Conservation (phyloP, 2,797 vertebrate species). For the Calcarius lapponicus region DNA sequence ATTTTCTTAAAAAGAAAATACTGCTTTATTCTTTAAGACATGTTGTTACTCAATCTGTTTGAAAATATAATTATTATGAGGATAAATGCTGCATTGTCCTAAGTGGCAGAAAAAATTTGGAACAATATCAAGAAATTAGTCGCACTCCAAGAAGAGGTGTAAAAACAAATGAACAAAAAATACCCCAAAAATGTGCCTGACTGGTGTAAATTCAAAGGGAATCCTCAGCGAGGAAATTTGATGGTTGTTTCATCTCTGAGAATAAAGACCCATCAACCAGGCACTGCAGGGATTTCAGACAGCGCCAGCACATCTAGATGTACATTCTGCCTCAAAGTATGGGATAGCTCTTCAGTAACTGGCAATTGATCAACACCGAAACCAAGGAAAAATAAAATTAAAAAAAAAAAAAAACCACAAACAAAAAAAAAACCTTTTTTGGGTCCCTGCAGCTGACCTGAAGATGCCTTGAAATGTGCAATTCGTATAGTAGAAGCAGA, state of each 20-base stretch:
- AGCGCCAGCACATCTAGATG: not conserved
- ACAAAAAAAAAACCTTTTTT: not conserved
- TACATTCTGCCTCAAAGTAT: not conserved
- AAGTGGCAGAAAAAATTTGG: not conserved
- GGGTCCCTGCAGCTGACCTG: not conserved
- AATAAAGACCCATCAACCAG: not conserved
- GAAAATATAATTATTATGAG: constrained; percentile 26
- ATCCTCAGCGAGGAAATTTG: not conserved
- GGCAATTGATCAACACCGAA: not conserved
- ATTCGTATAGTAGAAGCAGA: not conserved
- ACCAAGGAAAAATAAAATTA: not conserved
- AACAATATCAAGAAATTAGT: not conserved
- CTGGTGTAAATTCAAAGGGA: not conserved
- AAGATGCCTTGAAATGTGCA: not conserved
- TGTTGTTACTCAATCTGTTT: not conserved
- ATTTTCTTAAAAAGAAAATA: constrained; percentile 43
- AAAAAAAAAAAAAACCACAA: not conserved
- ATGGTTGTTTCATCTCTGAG: not conserved
- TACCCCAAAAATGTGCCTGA: not conserved
- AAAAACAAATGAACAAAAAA: not conserved
- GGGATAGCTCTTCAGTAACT: not conserved
- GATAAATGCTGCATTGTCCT: not conserved
- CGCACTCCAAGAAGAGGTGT: not conserved
- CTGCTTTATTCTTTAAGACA: not conserved
- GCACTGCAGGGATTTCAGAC: not conserved